Conservation (phyloP, 2,888 invertebrate species). For the Orthonychiurus folsomi region DNA sequence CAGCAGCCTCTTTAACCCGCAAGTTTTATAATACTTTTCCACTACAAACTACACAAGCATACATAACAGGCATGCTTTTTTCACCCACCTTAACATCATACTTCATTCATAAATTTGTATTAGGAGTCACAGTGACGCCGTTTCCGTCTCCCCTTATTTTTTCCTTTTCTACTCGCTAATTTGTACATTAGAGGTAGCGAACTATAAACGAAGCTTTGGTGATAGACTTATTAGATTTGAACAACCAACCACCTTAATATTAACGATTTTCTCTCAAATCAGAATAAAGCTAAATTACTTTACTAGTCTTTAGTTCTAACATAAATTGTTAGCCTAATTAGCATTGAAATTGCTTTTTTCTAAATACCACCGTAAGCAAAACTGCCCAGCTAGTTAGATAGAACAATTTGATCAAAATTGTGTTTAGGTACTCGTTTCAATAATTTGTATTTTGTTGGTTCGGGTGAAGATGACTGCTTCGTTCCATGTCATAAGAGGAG, state of each 20-base stretch:
- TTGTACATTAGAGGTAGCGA: conserved; percentile 39
- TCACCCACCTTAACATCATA: not conserved
- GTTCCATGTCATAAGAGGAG: no score
- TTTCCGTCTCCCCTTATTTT: not conserved
- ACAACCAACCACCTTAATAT: not conserved
- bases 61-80: not conserved
- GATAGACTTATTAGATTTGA: not conserved
- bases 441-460: conserved; percentile 9
- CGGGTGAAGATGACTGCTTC: not conserved
- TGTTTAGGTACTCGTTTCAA: conserved; percentile 11
- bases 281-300: no score
- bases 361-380: not conserved
- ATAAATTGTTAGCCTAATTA: not conserved
- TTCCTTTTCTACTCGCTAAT: conserved; percentile 30
- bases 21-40: no score
- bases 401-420: conserved; percentile 1
- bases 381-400: not conserved
- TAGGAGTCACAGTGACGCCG: not conserved
- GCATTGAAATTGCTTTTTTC: not conserved
- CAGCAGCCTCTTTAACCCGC: no score
- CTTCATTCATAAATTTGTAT: not conserved
- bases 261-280: not conserved
- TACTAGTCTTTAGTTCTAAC: not conserved
- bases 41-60: no score
- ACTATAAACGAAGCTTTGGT: not conserved